A percentile compares a stretch with the other conserved stretches of the same genome.
Evolutionary conservation across 92 coral and sea anemone species (phyloP).

Genomic region (Epizoanthus illoricatus): DNA sequence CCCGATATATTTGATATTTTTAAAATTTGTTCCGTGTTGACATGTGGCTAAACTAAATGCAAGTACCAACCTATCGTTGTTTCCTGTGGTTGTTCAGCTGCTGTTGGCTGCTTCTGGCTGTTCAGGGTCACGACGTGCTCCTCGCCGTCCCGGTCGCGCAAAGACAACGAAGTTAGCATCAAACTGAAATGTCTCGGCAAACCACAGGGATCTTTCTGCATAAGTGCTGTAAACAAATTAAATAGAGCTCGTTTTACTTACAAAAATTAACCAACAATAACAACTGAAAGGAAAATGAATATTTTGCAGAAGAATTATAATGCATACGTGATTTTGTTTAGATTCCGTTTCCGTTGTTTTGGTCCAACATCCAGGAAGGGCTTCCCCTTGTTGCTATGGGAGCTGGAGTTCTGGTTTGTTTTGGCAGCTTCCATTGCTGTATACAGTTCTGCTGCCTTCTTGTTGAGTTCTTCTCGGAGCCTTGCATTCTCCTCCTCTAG

Average conservation of each 20-base stretch:
- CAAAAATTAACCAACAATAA: background rate
- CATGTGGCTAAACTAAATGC: too few relatives aligned
- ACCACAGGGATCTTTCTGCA: conserved; percentile 3
- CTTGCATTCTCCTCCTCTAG: background rate
- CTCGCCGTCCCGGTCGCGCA: too few relatives aligned
- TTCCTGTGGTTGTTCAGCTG: too few relatives aligned
- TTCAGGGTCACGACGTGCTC: too few relatives aligned
- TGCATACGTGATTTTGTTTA: background rate
- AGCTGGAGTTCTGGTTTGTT: background rate
- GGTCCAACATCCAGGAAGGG: background rate
- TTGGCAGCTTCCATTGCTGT: background rate
- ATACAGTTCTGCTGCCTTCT: background rate
- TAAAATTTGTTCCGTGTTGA: too few relatives aligned
- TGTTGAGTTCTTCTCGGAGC: background rate
- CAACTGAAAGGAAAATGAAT: too few relatives aligned
- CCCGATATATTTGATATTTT: too few relatives aligned
- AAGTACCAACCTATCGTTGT: too few relatives aligned
- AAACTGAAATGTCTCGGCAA: background rate
- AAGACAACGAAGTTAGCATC: too few relatives aligned
- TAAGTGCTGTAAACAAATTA: background rate
- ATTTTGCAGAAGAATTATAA: too few relatives aligned
- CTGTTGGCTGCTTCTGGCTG: too few relatives aligned
- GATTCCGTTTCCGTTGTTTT: background rate
- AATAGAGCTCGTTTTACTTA: background rate
- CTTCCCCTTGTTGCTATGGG: background rate